Evolutionary conservation across 64 coral and sea anemone genomes (phyloP), one percentile per base, ranked within the genome.

Genomic region (Dendrophyllia cribrosa): DNA sequence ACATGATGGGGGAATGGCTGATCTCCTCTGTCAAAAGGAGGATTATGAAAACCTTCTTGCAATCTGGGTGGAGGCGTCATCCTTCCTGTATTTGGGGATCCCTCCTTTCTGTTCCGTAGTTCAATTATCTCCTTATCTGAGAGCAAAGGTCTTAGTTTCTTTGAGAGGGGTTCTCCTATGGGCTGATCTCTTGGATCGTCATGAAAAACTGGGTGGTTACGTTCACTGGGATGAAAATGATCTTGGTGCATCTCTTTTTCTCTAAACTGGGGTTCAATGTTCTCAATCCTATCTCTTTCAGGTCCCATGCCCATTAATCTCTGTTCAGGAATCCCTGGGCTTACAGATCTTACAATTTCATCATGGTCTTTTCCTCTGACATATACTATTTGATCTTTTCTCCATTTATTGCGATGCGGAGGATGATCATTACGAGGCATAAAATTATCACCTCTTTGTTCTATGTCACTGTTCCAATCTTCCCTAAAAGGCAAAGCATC

Each of bases 131-230:
- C 94, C 43, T 88, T 69, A 74, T 96, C 77, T 13, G 61, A 66
- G 11, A 94, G 72, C 66, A 99, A 74, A 72, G 94, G 94, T 72
- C 87, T 94, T 67, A 91, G 94, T 74, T 94, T 96, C n/a, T 91
- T 88, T 60, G 49, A 51, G 14, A 88, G 58, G 43, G 88, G 95
- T 59, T 97, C 95, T 23, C 86, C 92, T 9, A 72, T 25, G 58
- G 47, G 46, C 49, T 43, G 63, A 19, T 84, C 77, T 34, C 74
- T 66, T 4, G 26, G 66, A 45, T 87, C 80, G 87, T 73, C 72
- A 72, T 64, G 50, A 80, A 68, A 66, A 78, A 47, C 22, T 9
- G 73, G 85, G 15, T 72, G 92, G 58, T 50, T 61, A 7, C 19
- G 73, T 16, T 48, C 74, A 1, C 70, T 74, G 16, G 52, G 53